A percentile compares a stretch with the other conserved stretches of the same genome.
phyloP scores from a whole-genome alignment of 2,797 vertebrate genomes.

The Xenentodon cancila region DNA sequence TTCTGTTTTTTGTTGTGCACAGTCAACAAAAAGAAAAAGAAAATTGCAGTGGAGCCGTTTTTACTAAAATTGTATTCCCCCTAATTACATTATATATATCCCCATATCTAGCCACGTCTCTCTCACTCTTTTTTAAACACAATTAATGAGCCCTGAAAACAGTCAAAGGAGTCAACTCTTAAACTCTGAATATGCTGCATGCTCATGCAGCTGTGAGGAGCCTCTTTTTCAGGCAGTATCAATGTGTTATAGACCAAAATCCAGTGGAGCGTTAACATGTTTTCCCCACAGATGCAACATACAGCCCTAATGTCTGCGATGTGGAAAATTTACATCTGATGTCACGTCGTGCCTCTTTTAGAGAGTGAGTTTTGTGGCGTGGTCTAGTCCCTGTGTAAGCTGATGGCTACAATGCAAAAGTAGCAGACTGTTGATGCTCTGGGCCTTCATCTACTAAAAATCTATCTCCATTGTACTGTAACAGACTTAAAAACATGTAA shows the following conservation, averaged over 20 bases:
- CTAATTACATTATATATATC: too few relatives aligned
- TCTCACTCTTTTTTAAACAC: neutral
- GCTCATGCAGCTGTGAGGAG: constrained; percentile 40
- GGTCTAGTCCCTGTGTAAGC: constrained; percentile 6
- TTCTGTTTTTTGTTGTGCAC: too few relatives aligned
- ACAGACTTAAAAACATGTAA: constrained; percentile 21
- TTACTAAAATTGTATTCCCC: too few relatives aligned
- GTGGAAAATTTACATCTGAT: constrained; percentile 58
- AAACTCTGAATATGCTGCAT: constrained; percentile 15
- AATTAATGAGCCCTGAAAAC: constrained; percentile 30
- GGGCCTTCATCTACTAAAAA: constrained; percentile 21
- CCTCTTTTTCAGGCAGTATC: constrained; percentile 37
- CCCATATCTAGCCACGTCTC: neutral
- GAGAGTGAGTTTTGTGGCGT: neutral
- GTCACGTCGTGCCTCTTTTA: constrained; percentile 25
- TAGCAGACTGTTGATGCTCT: neutral
- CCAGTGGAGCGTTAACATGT: constrained; percentile 37
- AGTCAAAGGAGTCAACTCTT: constrained; percentile 15
- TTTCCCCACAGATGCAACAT: constrained; percentile 53
- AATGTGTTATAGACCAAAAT: constrained; percentile 36
- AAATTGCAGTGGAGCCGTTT: too few relatives aligned
- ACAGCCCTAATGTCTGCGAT: constrained; percentile 37
- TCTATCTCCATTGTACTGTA: constrained; percentile 10
- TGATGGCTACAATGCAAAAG: constrained; percentile 16
- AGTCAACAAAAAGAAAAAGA: too few relatives aligned